phyloP scores from a whole-genome alignment of 2,113 vertebrate genomes.

The Ammodytes marinus region DNA sequence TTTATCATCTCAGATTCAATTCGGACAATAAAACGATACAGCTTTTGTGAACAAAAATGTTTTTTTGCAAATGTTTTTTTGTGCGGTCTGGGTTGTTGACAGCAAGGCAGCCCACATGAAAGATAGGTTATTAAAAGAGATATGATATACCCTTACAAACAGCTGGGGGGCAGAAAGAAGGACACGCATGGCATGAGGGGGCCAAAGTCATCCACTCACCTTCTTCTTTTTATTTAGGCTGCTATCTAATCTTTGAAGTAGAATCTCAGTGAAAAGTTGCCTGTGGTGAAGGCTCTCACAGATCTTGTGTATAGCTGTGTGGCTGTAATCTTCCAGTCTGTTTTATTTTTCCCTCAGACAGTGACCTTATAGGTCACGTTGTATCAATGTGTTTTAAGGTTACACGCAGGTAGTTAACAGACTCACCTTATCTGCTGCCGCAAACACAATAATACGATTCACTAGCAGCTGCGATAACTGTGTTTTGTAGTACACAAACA shows the following conservation, averaged over 20 bases:
- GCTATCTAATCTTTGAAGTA: constrained; percentile 55
- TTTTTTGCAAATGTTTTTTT: too few relatives aligned
- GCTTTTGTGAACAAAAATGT: constrained; percentile 22
- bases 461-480: background rate
- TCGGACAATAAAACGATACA: background rate
- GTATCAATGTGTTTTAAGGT: constrained; percentile 13
- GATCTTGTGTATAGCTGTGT: constrained; percentile 18
- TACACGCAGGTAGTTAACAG: background rate
- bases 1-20: constrained; percentile 17
- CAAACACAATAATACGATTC: background rate
- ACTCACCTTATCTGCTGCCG: background rate
- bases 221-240: constrained; percentile 41
- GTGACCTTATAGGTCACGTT: constrained; percentile 12
- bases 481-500: too few relatives aligned
- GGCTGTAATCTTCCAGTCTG: constrained; percentile 46
- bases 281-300: constrained; percentile 19
- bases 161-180: constrained; percentile 18
- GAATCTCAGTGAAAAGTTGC: constrained; percentile 37
- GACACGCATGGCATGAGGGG: constrained; percentile 33
- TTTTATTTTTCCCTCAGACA: constrained; percentile 28
- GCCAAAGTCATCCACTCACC: constrained; percentile 19
- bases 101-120: constrained; percentile 30
- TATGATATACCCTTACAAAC: constrained; percentile 15
- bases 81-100: background rate
- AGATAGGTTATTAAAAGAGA: constrained; percentile 36